Evolutionary conservation across 2,113 vertebrate species (phyloP).

Genomic region (Bagarius yarrelli): DNA sequence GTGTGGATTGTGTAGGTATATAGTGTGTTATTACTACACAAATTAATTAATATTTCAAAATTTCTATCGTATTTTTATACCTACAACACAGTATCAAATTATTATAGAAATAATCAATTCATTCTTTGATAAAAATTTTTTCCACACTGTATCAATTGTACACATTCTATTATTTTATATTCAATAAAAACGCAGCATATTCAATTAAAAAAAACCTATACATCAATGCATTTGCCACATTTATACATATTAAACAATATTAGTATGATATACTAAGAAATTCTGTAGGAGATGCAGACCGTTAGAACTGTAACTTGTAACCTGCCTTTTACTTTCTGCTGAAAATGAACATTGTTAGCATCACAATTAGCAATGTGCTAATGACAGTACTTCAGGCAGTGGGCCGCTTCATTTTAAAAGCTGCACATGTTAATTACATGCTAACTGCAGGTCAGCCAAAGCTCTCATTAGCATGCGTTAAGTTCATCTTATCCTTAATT

Average conservation of each 20-base stretch:
- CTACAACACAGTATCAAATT: not conserved
- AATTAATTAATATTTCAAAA: too few relatives aligned
- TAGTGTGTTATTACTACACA: not conserved
- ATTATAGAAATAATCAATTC: not conserved
- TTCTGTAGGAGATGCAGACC: not conserved
- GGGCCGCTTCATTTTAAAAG: not conserved
- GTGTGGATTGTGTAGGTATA: not conserved
- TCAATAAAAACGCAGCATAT: not conserved
- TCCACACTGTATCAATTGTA: not conserved
- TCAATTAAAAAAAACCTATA: not conserved
- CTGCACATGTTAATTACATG: not conserved
- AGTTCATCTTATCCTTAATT: conserved; percentile 15
- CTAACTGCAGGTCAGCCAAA: not conserved
- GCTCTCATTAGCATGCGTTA: conserved; percentile 15
- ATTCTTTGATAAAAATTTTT: too few relatives aligned
- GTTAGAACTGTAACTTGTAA: too few relatives aligned
- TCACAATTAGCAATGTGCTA: not conserved
- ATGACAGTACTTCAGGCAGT: not conserved
- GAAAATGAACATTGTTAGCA: not conserved
- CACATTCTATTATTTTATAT: not conserved
- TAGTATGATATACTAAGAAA: not conserved
- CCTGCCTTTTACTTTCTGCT: not conserved
- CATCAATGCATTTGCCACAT: not conserved
- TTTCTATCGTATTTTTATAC: too few relatives aligned
- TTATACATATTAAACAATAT: not conserved